phyloP scores from a whole-genome alignment of 1,140 invertebrate genomes.

The Drosophila kurseongensis region DNA sequence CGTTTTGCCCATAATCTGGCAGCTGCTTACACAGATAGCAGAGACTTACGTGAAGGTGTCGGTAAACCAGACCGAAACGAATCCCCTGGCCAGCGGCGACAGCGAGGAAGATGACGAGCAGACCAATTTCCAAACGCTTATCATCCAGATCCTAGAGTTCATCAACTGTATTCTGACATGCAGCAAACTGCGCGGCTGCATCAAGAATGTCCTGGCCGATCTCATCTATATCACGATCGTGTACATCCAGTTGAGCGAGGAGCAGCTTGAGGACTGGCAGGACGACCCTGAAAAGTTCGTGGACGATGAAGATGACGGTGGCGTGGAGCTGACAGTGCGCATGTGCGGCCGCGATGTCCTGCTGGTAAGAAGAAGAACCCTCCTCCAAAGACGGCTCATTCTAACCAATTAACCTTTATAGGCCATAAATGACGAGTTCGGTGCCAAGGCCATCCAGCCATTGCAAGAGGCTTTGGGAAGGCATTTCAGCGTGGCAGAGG shows the following conservation, averaged over 20 bases:
- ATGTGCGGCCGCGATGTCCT: slow-evolving; percentile 91
- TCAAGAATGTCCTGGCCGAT: slow-evolving; percentile 89
- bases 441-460: slow-evolving; percentile 86
- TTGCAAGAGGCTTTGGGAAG: slow-evolving; percentile 88
- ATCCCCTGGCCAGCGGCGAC: slow-evolving; percentile 64
- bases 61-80: slow-evolving; percentile 78
- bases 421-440: slow-evolving; percentile 88
- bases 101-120: slow-evolving; percentile 87
- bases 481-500: slow-evolving; percentile 88
- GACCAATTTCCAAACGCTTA: slow-evolving; percentile 90
- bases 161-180: slow-evolving; percentile 88
- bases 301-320: slow-evolving; percentile 91
- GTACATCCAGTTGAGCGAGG: slow-evolving; percentile 89
- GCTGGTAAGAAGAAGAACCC: slow-evolving; percentile 59
- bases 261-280: slow-evolving; percentile 90
- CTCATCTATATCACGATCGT: slow-evolving; percentile 91
- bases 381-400: neutral
- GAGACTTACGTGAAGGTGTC: slow-evolving; percentile 85
- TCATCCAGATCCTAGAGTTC: slow-evolving; percentile 92
- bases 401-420: slow-evolving; percentile 55
- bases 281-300: slow-evolving; percentile 91
- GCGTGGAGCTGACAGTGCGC: slow-evolving; percentile 90
- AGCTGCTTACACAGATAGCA: slow-evolving; percentile 89
- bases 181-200: slow-evolving; percentile 86
- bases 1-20: slow-evolving; percentile 90